These are phyloP conservation scores for Petrocephalus microphthalmus DNA, from an alignment of 2,113 vertebrate genomes.

Conservation along the genomic window DNA sequence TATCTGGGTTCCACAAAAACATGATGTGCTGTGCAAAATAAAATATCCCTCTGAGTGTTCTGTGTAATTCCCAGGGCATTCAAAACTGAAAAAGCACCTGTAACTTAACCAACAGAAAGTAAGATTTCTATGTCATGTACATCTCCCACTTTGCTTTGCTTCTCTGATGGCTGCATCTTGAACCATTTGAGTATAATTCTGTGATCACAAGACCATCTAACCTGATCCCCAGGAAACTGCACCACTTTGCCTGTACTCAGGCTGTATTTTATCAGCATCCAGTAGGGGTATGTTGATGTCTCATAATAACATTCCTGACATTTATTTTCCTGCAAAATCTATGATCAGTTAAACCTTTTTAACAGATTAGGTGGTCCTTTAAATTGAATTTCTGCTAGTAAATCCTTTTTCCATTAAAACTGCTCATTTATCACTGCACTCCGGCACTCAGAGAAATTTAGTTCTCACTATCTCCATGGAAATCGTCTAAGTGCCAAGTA, in stretches of 20 bases:
- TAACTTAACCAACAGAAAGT: not conserved
- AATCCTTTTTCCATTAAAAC: conserved; percentile 25
- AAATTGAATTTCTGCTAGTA: conserved; percentile 37
- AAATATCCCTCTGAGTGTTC: not conserved
- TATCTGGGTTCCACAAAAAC: not conserved
- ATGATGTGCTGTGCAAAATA: not conserved
- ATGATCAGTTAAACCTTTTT: conserved; percentile 34
- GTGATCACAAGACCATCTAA: not conserved
- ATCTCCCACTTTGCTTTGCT: not conserved
- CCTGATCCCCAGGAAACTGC: not conserved
- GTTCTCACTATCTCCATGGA: not conserved
- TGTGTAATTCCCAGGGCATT: not conserved
- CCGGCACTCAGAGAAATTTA: not conserved
- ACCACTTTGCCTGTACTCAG: conserved; percentile 4
- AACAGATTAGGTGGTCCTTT: conserved; percentile 22
- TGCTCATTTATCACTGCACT: conserved; percentile 12
- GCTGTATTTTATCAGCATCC: conserved; percentile 18
- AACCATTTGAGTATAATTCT: not conserved
- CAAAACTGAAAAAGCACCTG: not conserved
- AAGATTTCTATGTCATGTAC: not conserved
- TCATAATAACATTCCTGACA: conserved; percentile 28
- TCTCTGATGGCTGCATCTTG: not conserved
- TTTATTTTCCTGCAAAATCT: conserved; percentile 31
- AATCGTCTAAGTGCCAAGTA: not conserved
- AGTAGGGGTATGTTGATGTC: conserved; percentile 12